Conservation (phyloP, 1,140 invertebrate genomes). For the Procambarus clarkii region DNA sequence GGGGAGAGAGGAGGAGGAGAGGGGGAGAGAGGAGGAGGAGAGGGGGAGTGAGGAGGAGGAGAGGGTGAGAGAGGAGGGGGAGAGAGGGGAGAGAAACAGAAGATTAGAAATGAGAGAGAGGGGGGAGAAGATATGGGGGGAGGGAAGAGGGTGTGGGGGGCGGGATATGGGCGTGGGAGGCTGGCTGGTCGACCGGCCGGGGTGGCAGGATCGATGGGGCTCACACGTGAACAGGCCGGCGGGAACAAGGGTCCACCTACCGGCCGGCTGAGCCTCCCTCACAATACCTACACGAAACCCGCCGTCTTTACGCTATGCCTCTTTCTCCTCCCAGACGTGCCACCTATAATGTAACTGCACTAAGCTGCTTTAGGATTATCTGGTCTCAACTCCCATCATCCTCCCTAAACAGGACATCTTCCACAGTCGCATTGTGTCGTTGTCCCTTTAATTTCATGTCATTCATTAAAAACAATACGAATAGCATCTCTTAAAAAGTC, state of each 20-base stretch:
- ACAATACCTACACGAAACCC: no score
- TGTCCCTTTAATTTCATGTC: no score
- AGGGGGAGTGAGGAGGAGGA: not conserved
- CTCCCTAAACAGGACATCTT: no score
- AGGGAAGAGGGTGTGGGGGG: not conserved
- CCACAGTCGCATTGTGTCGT: no score
- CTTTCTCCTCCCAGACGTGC: not conserved
- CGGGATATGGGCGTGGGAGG: not conserved
- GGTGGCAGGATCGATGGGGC: not conserved
- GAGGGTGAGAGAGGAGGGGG: not conserved
- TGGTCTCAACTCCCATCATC: no score
- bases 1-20: not conserved
- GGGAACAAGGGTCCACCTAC: not conserved
- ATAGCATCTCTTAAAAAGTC: no score
- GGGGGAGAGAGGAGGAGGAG: not conserved
- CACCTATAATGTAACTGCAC: no score
- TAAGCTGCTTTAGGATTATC: no score
- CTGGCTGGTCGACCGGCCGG: not conserved
- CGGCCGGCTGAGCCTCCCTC: not conserved
- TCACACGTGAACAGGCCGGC: not conserved
- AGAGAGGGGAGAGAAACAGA: conserved; percentile 13
- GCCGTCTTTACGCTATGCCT: not conserved
- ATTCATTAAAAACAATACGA: no score
- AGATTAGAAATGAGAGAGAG: not conserved
- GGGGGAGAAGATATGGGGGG: conserved; percentile 9